Evolutionary conservation across 2,888 invertebrate species (phyloP), one percentile per base, ranked within the genome.

Genomic region (Sinotaia quadrata): DNA sequence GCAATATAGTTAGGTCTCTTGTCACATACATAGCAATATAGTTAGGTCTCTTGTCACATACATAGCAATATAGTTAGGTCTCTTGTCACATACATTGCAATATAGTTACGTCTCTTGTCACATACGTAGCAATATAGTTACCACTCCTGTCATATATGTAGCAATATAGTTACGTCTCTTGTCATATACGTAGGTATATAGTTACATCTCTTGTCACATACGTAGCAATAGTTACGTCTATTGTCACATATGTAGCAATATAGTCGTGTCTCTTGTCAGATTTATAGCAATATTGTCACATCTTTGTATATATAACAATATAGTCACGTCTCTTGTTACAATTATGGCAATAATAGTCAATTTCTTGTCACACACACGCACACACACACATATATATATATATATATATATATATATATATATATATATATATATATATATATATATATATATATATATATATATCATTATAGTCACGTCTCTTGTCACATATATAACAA

Each of bases 1-100:
- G 15, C 29, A 15, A 41, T 21, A 66, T 29, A 57, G 2, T 1
- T 24, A 57, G 27, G n/a, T 12, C 21, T 18, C 41, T 21, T n/a
- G n/a, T n/a, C n/a, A 41, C 24, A 29, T 44, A 57, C 37, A 29
- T n/a, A 66, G n/a, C 36, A n/a, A 57, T 34, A 57, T 36, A 37
- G n/a, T 34, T 21, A 57, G 29, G 18, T 21, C 10, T 57, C 21
- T 34, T 18, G 41, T 12, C 36, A 44, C 27, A 27, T 4, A 27
- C 21, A 57, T 44, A 41, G n/a, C 37, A 8, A 41, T 31, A 57
- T 27, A 57, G 18, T 29, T 57, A 66, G 29, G 33, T 44, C 37
- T 24, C 10, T 29, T 41, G 2, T 15, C 44, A 66, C 24, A 29
- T 44, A 57, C 37, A 29, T n/a, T 57, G n/a, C 36, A n/a, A 57